These are phyloP conservation scores for Melanitta fusca DNA, from an alignment of 2,797 vertebrate species.

Conservation along the genomic window DNA sequence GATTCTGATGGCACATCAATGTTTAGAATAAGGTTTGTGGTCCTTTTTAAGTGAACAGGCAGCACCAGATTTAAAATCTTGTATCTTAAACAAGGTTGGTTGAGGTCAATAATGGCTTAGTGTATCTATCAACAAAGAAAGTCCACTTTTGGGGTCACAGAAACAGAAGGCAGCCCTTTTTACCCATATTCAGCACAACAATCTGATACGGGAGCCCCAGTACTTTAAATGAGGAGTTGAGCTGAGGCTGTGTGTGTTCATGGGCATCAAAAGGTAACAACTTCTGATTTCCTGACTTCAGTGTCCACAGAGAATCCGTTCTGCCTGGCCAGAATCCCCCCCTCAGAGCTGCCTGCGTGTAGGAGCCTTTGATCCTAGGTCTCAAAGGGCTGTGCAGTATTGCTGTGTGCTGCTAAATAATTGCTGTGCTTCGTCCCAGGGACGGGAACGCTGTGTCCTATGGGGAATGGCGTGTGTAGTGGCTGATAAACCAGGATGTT, in stretches of 20 bases:
- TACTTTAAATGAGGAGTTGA: background rate
- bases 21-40: background rate
- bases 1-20: background rate
- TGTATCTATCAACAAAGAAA: background rate
- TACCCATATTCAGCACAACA: constrained; percentile 5
- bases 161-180: background rate
- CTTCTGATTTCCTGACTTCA: background rate
- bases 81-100: background rate
- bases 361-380: background rate
- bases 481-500: constrained; percentile 41
- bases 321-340: background rate
- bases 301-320: background rate
- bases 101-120: background rate
- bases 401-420: background rate
- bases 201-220: background rate
- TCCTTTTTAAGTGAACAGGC: background rate
- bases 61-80: background rate
- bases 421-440: background rate
- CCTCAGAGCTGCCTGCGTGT: background rate
- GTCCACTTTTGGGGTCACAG: background rate
- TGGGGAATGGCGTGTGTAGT: background rate
- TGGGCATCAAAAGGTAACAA: background rate
- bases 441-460: background rate
- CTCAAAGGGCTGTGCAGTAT: background rate
- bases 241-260: background rate